Percentiles rank a stretch among this genome's conserved stretches.
Conservation (phyloP, 2,797 vertebrate species). For the Dromococcyx pavoninus region DNA sequence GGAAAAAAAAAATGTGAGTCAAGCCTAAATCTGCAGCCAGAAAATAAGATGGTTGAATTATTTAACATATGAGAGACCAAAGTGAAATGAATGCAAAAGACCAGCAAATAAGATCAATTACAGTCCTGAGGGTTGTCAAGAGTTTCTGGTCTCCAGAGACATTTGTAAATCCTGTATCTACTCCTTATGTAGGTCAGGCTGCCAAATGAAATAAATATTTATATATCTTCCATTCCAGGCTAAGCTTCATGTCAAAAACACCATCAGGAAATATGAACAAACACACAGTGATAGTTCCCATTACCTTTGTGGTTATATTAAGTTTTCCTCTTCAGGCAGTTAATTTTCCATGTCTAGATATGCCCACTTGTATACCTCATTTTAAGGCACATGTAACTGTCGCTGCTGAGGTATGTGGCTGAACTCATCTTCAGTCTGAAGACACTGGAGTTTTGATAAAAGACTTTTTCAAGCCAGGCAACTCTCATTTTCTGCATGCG, state of each 20-base stretch:
- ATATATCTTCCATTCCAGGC: not conserved
- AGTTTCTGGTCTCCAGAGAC: not conserved
- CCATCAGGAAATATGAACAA: not conserved
- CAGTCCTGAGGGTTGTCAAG: not conserved
- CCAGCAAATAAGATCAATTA: conserved; percentile 19
- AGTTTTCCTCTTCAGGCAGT: not conserved
- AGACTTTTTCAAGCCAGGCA: not conserved
- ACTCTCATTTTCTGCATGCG: not conserved
- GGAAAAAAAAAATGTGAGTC: not conserved
- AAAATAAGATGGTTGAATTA: conserved; percentile 41
- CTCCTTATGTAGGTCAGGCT: not conserved
- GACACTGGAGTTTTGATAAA: not conserved
- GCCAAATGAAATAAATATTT: conserved; percentile 23
- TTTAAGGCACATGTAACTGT: not conserved
- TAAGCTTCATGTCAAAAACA: not conserved
- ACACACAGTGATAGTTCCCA: not conserved
- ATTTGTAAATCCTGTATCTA: not conserved
- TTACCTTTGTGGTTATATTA: not conserved
- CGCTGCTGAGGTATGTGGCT: not conserved
- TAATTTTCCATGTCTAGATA: not conserved
- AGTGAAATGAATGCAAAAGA: conserved; percentile 8
- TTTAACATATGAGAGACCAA: not conserved
- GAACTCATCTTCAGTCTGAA: not conserved
- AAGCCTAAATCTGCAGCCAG: not conserved
- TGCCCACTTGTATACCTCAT: not conserved